phyloP scores from a whole-genome alignment of 2,113 vertebrate species.

The Numida meleagris region DNA sequence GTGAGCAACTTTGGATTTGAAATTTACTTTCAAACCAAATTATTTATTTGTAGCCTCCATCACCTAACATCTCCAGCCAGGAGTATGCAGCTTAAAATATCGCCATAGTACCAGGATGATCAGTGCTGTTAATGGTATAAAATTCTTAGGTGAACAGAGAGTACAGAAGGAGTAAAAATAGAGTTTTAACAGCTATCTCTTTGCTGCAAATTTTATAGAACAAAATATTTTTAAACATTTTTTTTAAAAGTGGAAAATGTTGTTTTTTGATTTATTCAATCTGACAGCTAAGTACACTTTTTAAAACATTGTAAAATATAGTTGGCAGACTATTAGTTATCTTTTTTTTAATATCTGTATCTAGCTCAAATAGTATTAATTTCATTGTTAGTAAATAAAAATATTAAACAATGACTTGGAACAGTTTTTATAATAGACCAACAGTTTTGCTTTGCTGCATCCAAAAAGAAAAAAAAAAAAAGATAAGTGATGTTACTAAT shows the following conservation, averaged over 20 bases:
- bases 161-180: not conserved
- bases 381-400: not conserved
- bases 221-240: not conserved
- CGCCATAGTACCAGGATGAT: not conserved
- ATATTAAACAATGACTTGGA: not conserved
- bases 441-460: not conserved
- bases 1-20: not conserved
- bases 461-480: not conserved
- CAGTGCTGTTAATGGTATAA: not conserved
- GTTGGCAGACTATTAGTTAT: not conserved
- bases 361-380: fast-evolving
- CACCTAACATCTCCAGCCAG: fast-evolving
- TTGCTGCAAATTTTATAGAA: fast-evolving
- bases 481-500: not conserved
- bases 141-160: not conserved
- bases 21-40: not conserved
- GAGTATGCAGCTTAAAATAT: fast-evolving
- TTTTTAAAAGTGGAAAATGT: not conserved
- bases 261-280: not conserved
- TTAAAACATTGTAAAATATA: not conserved
- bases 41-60: not conserved
- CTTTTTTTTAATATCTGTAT: not conserved
- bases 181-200: fast-evolving
- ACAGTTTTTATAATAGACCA: not conserved
- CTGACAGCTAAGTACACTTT: not conserved